Conservation (phyloP, 1,140 invertebrate genomes). For the Drepana arcuata region DNA sequence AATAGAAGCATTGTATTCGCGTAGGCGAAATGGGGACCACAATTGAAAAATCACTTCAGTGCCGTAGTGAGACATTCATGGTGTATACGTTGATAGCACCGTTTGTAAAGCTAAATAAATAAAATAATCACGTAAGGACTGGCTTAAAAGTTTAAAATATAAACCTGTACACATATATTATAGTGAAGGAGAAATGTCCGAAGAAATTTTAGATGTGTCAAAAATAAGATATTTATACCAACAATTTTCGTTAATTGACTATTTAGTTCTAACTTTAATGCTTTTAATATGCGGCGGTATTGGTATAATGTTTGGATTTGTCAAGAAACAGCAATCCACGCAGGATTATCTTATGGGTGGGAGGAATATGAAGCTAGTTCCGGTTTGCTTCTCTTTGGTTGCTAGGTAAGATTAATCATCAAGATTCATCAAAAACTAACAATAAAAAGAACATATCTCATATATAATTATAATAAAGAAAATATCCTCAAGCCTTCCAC, state of each 20-base stretch:
- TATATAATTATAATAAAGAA: slow-evolving; percentile 1
- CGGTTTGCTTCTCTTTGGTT: slow-evolving; percentile 85
- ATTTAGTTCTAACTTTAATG: slow-evolving; percentile 81
- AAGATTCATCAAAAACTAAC: too few relatives aligned
- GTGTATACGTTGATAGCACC: too few relatives aligned
- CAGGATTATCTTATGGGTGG: slow-evolving; percentile 89
- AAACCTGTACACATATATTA: too few relatives aligned
- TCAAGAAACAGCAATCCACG: slow-evolving; percentile 77
- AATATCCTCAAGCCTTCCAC: background rate
- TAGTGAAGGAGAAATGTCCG: too few relatives aligned
- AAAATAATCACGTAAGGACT: too few relatives aligned
- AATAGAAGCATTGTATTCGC: slow-evolving; percentile 30
- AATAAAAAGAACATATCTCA: too few relatives aligned
- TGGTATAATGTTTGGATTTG: slow-evolving; percentile 85
- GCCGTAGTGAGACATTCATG: too few relatives aligned
- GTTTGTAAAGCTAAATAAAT: too few relatives aligned
- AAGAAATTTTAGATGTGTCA: slow-evolving; percentile 64
- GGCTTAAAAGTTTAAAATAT: too few relatives aligned
- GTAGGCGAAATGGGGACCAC: slow-evolving; percentile 35
- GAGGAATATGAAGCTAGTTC: slow-evolving; percentile 84
- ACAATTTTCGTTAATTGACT: slow-evolving; percentile 79
- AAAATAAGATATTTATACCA: slow-evolving; percentile 75
- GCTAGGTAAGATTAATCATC: slow-evolving; percentile 83
- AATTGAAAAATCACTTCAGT: slow-evolving; percentile 47
- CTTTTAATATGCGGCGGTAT: slow-evolving; percentile 80